A percentile compares a stretch with the other conserved stretches of the same genome.
Conservation (phyloP, 1,140 invertebrate species). For the Pentalonia nigronervosa region DNA sequence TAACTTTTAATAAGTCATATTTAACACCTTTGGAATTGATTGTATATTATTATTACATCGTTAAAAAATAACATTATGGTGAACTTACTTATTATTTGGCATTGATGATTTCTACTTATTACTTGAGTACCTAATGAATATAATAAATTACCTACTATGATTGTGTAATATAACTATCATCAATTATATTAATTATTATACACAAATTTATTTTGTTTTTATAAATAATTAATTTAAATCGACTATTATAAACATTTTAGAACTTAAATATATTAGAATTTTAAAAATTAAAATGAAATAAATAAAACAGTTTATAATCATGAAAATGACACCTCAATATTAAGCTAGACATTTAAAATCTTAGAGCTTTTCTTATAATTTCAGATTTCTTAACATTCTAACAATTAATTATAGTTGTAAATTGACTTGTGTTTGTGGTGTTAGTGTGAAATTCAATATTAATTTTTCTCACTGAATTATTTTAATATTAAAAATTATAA, state of each 20-base stretch:
- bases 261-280: background rate
- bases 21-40: background rate
- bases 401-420: background rate
- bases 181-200: background rate
- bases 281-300: background rate
- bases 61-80: background rate
- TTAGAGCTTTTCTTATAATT: background rate
- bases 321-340: background rate
- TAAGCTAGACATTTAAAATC: background rate
- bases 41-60: background rate
- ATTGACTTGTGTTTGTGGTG: background rate
- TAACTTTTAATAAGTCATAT: background rate
- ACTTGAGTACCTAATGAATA: background rate
- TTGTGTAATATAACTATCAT: background rate
- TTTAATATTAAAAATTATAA: background rate
- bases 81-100: background rate
- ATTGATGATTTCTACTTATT: background rate
- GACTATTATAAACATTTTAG: background rate
- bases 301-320: background rate
- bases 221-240: background rate
- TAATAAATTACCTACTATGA: background rate
- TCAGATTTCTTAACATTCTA: background rate
- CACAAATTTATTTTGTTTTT: background rate
- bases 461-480: background rate
- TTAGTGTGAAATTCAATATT: background rate